These are phyloP conservation scores for Pseudolaguvia tuberculata DNA, from an alignment of 2,113 vertebrate species.

Conservation along the genomic window DNA sequence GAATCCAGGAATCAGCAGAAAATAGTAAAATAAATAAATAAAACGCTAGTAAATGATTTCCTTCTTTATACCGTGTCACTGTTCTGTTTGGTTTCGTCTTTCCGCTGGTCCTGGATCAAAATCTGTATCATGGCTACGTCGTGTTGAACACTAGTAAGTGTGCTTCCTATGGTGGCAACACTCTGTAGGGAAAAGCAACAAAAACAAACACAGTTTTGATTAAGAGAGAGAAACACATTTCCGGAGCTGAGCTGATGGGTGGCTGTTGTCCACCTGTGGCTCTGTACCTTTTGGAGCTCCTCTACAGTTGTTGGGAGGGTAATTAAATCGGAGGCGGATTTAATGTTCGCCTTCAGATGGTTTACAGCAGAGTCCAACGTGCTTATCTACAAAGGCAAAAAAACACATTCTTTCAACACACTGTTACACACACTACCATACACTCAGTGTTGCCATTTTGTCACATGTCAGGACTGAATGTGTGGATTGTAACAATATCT, in stretches of 20 bases:
- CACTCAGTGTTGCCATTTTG: not conserved
- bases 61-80: constrained; percentile 73
- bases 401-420: not conserved
- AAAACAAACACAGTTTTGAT: not conserved
- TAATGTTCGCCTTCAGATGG: constrained; percentile 87
- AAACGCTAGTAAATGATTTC: too few relatives aligned
- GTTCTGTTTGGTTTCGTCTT: constrained; percentile 69
- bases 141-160: constrained; percentile 87
- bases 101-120: constrained; percentile 79
- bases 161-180: constrained; percentile 91
- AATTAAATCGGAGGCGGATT: constrained; percentile 88
- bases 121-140: constrained; percentile 84
- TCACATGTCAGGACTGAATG: too few relatives aligned
- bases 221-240: not conserved
- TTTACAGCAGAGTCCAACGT: constrained; percentile 81
- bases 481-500: too few relatives aligned
- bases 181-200: constrained; percentile 69
- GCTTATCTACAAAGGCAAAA: constrained; percentile 65
- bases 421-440: not conserved
- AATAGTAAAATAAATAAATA: too few relatives aligned
- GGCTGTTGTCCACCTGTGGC: not conserved
- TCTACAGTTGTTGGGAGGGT: constrained; percentile 86
- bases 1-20: too few relatives aligned
- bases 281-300: constrained; percentile 87
- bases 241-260: not conserved